Base-by-base conservation (phyloP, 64 coral and sea anemone genomes). In the Pachyseris speciosa region DNA sequence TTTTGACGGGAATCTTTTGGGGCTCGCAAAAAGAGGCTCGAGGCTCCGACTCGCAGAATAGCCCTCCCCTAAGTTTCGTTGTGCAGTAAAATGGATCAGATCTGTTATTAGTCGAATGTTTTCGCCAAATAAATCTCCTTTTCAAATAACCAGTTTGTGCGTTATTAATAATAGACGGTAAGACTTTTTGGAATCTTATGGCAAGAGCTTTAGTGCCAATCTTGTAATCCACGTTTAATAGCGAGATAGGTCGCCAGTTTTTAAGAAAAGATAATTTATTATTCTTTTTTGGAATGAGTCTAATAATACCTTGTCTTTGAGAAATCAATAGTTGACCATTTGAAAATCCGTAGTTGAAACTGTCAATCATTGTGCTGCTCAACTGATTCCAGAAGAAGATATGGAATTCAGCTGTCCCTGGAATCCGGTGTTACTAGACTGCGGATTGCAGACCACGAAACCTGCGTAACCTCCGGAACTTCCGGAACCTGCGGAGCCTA, bases 131-230 rank as follows among this genome's bases (percentile, higher is more conserved):
- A 42, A 75, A 75, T 17, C 72, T 44, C 15, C 47, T 38, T 44
- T 75, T 38, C 9, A 75, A 43, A 31, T 75, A 75, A 4, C 25
- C 72, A 22, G 72, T 44, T 75, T 75, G 72, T 22, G 38, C 47
- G 11, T 42, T 24, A 0, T 19, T 42, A 45, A 75, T 75, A 7
- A 44, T 17, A 11, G 22, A 22, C 7, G 72, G 72, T 7, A 75
- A 12, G 7, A 75, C 37, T 38, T 75, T 75, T 75, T 44, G 41
- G 5, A 44, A 10, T 17, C 34, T 44, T 42, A 25, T 13, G 16
- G 72, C 72, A 0, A 40, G 38, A 2, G 72, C 64, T 28, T 25
- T 34, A 20, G 64, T 67, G 24, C 9, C 32, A 28, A 28, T 67
- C 32, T 67, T 67, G 22, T 75, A 75, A 44, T 75, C 39, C n/a